Evolutionary conservation across 2,888 invertebrate species (phyloP).

Genomic region (Spicauda simplicius): DNA sequence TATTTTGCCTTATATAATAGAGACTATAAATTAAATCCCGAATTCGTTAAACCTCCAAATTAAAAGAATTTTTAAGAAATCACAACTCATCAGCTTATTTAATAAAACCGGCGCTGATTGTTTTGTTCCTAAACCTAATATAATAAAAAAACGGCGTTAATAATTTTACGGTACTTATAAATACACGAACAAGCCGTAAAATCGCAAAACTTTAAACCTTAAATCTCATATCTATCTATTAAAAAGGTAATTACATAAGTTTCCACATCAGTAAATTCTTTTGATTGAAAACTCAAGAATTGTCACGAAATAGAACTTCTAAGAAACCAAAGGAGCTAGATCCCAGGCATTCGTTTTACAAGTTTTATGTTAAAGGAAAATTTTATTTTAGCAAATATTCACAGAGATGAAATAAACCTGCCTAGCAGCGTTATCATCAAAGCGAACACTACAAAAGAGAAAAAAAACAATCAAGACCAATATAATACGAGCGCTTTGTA

Average conservation of each 20-base stretch:
- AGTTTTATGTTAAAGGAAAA: constrained; percentile 18
- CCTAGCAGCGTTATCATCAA: constrained; percentile 40
- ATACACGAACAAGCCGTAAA: no score
- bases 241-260: neutral
- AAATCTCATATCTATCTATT: neutral
- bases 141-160: no score
- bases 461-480: constrained; percentile 63
- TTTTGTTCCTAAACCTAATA: no score
- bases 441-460: constrained; percentile 51
- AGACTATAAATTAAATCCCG: no score
- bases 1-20: no score
- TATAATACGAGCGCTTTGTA: constrained; percentile 63
- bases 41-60: no score
- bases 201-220: neutral
- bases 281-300: neutral
- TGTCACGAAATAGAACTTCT: neutral
- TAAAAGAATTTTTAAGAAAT: no score
- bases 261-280: neutral
- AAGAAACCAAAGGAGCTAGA: neutral
- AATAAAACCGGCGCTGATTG: no score
- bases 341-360: constrained; percentile 1
- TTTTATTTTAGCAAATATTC: constrained; percentile 21
- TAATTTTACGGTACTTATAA: no score
- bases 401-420: constrained; percentile 20
- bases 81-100: no score